Conservation (phyloP, 2,888 invertebrate species). For the Mystacides longicornis region DNA sequence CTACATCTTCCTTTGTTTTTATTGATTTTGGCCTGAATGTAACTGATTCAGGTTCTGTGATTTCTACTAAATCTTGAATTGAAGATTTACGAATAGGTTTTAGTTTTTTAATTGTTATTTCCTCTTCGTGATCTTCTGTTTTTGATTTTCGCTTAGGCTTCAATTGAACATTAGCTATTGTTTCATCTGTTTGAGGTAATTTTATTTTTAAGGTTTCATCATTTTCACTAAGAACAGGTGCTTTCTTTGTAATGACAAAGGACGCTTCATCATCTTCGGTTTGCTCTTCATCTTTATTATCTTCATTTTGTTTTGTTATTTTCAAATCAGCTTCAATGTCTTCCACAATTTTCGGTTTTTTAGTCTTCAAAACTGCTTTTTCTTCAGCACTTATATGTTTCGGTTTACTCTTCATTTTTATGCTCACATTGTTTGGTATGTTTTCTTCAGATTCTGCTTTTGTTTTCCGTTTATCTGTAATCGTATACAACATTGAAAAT, state of each 20-base stretch:
- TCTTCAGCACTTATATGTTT: slow-evolving; percentile 10
- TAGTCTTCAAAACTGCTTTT: slow-evolving; percentile 4
- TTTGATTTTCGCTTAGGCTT: slow-evolving; percentile 42
- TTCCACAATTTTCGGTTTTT: slow-evolving; percentile 29
- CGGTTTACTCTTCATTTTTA: slow-evolving; percentile 27
- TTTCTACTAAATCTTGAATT: slow-evolving; percentile 60
- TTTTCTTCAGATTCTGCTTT: neutral
- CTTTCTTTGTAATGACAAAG: slow-evolving; percentile 29
- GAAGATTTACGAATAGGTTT: slow-evolving; percentile 59
- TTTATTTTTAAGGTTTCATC: slow-evolving; percentile 28
- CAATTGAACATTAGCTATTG: slow-evolving; percentile 35
- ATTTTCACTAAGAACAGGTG: slow-evolving; percentile 28
- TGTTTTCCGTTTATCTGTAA: slow-evolving; percentile 19
- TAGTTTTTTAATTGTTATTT: slow-evolving; percentile 67
- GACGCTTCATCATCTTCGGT: slow-evolving; percentile 28
- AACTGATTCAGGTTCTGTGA: slow-evolving; percentile 68
- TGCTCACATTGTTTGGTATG: slow-evolving; percentile 12
- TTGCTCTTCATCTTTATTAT: slow-evolving; percentile 27
- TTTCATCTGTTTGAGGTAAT: slow-evolving; percentile 28
- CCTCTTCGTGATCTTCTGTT: slow-evolving; percentile 50
- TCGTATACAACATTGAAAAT: too few relatives aligned
- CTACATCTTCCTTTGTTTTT: slow-evolving; percentile 78
- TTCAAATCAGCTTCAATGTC: slow-evolving; percentile 32
- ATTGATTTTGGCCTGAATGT: slow-evolving; percentile 70
- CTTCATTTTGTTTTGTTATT: slow-evolving; percentile 26